Evolutionary conservation across 2,888 invertebrate species (phyloP).

Genomic region (Lasioglossum morio): DNA sequence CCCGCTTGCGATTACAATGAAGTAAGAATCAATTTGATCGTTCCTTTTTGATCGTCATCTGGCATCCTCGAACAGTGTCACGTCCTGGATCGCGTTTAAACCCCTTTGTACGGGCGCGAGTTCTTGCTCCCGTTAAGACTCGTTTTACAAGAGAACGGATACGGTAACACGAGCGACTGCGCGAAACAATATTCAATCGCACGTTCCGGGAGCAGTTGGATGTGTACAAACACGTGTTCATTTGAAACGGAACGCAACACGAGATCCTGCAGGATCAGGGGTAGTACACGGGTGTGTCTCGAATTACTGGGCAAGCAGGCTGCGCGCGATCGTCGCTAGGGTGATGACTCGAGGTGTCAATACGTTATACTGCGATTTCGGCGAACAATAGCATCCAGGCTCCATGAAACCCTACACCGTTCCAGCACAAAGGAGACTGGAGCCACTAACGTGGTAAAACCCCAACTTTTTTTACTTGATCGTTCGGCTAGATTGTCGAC

Average conservation of each 20-base stretch:
- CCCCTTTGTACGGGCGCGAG: not conserved
- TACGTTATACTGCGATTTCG: constrained; percentile 67
- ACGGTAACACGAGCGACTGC: constrained; percentile 40
- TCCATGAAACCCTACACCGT: constrained; percentile 59
- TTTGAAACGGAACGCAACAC: constrained; percentile 69
- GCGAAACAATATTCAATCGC: constrained; percentile 52
- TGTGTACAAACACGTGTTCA: constrained; percentile 68
- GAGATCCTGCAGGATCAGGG: constrained; percentile 64
- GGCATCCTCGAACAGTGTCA: not conserved
- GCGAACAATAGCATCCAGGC: constrained; percentile 62
- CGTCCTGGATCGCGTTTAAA: not conserved
- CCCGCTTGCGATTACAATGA: not conserved
- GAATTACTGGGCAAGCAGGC: constrained; percentile 67
- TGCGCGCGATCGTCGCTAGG: constrained; percentile 55
- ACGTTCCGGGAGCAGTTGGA: constrained; percentile 52
- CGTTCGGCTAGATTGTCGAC: constrained; percentile 20
- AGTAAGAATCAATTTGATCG: not conserved
- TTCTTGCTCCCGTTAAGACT: constrained; percentile 25
- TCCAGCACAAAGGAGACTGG: constrained; percentile 31
- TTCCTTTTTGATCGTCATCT: not conserved
- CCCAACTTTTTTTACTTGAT: constrained; percentile 23
- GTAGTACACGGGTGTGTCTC: constrained; percentile 59
- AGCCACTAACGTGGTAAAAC: constrained; percentile 25
- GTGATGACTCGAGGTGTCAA: constrained; percentile 74
- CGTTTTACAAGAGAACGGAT: constrained; percentile 33